Conservation (phyloP, 2,113 vertebrate species). For the Archilochus colubris region DNA sequence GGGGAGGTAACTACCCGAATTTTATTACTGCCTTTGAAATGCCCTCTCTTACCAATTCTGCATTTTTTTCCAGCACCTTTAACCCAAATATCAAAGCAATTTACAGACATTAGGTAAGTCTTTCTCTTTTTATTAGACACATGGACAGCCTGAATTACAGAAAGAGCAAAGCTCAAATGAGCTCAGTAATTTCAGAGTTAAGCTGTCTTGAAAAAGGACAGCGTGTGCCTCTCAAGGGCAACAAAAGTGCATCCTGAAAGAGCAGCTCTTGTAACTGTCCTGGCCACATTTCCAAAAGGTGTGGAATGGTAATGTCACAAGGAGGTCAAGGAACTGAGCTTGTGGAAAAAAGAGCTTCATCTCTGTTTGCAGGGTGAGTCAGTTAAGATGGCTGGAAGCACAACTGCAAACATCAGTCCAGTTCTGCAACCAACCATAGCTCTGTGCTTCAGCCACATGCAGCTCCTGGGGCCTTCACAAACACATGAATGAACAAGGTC, state of each 20-base stretch:
- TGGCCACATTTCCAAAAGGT: background rate
- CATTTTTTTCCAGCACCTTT: slow-evolving; percentile 17
- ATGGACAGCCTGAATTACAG: background rate
- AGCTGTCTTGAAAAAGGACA: background rate
- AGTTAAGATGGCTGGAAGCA: background rate
- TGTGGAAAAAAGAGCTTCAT: background rate
- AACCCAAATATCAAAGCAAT: slow-evolving; percentile 46
- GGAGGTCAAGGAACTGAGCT: background rate
- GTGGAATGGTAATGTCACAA: background rate
- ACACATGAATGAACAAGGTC: background rate
- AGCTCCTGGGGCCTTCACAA: background rate
- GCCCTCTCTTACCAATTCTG: background rate
- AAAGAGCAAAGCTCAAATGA: slow-evolving; percentile 36
- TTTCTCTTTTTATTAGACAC: slow-evolving; percentile 10
- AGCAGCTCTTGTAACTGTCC: background rate
- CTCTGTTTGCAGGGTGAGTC: background rate
- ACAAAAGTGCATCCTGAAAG: background rate
- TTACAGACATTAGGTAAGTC: slow-evolving; percentile 42
- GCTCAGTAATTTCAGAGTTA: slow-evolving; percentile 20
- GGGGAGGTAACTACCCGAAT: background rate
- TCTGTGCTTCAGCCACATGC: background rate
- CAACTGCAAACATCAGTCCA: background rate
- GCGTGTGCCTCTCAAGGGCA: background rate
- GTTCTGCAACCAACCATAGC: background rate
- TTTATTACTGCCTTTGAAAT: slow-evolving; percentile 38